These are phyloP conservation scores for Lordiphosa andalusiaca DNA, from an alignment of 2,888 invertebrate genomes.

Conservation along the genomic window DNA sequence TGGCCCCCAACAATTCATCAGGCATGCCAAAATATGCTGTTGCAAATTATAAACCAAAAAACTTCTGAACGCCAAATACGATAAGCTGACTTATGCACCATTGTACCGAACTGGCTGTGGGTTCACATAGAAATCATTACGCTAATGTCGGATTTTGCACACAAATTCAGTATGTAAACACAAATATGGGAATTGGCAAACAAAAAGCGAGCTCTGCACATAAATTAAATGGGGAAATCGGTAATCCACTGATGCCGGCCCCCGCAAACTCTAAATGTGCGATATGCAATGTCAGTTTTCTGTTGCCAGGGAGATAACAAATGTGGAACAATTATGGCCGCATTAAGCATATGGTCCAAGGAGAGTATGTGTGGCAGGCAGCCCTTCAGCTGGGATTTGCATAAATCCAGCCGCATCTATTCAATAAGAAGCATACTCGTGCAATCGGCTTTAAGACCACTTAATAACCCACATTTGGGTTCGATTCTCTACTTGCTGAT, in stretches of 20 bases:
- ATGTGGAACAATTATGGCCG: constrained; percentile 62
- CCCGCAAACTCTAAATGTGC: constrained; percentile 18
- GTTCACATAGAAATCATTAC: constrained; percentile 62
- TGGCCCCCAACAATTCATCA: constrained; percentile 37
- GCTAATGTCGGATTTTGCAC: constrained; percentile 54
- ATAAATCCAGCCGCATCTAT: constrained; percentile 66
- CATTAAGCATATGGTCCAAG: constrained; percentile 47
- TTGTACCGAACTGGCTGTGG: constrained; percentile 12
- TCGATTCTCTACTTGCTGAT: constrained; percentile 33
- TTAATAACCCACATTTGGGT: constrained; percentile 61
- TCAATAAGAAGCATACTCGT: constrained; percentile 51
- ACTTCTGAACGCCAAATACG: constrained; percentile 36
- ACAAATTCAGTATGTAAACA: constrained; percentile 46
- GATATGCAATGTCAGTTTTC: constrained; percentile 33
- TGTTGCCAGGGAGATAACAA: constrained; percentile 49
- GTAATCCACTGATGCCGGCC: constrained; percentile 26
- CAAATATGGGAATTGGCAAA: constrained; percentile 38
- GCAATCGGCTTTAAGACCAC: constrained; percentile 68
- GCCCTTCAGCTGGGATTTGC: constrained; percentile 51
- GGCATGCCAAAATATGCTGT: constrained; percentile 29
- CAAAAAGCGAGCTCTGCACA: constrained; percentile 23
- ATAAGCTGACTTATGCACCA: constrained; percentile 59
- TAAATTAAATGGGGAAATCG: constrained; percentile 19
- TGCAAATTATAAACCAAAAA: constrained; percentile 39
- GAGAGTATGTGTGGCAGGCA: background rate